Base-by-base conservation (phyloP, 2,888 invertebrate species). In the Cynaeus angustus region DNA sequence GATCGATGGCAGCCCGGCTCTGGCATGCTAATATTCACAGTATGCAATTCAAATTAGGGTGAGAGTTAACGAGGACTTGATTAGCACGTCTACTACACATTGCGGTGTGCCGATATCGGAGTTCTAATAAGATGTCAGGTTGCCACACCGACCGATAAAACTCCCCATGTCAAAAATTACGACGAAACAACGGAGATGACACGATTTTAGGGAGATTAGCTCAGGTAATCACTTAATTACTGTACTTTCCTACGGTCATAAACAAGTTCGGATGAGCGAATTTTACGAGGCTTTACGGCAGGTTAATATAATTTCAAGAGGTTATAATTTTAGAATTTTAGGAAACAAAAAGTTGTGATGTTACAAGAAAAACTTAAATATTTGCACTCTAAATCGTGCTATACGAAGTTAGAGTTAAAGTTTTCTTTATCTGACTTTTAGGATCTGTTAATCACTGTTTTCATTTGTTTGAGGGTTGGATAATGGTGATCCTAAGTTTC, bases 41-140 rank as follows among this genome's bases (percentile, higher is more conserved):
- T 81, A 82, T 83, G 82, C 81, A 82, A 83, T 83, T 82, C 82
- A 83, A 83, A 83, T 83, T 82, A 81, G 80, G 78, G 73, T 75
- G 75, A 74, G 78, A 81, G 80, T 81, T 82, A 81, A 82, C 82
- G 81, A 82, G 82, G 79, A 81, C 80, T 82, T 82, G 82, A 82
- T 82, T 82, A 82, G 81, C 82, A 81, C 81, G 80, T 80, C 81
- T 78, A 79, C 77, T 80, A 80, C 80, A 81, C 81, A 76, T 81
- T 80, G 79, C 78, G 79, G 76, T 73, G 74, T 73, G 72, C 78
- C 77, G 78, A 74, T 76, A 74, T 75, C 71, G 73, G 70, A 46
- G 56, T 41, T 30, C 62, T 74, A 75, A 75, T 74, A 76, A 76
- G 74, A 72, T 68, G 74, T 74, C 74, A 75, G 73, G 65, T 45